Conservation (phyloP, 2,888 invertebrate species). For the Cryptocephalus moraei region DNA sequence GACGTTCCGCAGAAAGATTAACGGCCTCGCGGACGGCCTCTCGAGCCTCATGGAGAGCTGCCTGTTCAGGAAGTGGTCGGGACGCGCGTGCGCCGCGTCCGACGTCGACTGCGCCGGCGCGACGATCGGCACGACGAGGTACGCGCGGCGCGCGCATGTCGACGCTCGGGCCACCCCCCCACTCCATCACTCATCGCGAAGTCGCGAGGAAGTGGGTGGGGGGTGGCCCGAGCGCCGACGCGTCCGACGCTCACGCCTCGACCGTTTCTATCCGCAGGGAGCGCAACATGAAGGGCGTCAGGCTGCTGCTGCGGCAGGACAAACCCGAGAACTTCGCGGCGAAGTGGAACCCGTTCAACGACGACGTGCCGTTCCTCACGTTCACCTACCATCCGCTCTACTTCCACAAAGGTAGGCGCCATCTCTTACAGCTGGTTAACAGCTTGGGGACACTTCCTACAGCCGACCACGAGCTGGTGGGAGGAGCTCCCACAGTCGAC, state of each 20-base stretch:
- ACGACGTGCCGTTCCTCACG: conserved; percentile 67
- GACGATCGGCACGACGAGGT: too few species aligned
- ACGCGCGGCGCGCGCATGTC: too few species aligned
- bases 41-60: conserved; percentile 58
- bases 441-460: too few species aligned
- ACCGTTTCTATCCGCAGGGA: conserved; percentile 42
- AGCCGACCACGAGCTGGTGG: too few species aligned
- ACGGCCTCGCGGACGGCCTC: conserved; percentile 61
- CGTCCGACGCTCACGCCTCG: too few species aligned
- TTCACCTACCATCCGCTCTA: conserved; percentile 72
- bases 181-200: too few species aligned
- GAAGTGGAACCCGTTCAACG: conserved; percentile 80
- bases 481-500: too few species aligned
- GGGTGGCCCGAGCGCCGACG: too few species aligned
- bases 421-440: too few species aligned
- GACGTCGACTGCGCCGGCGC: too few species aligned
- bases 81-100: neutral
- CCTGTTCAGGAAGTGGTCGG: conserved; percentile 39
- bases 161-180: too few species aligned
- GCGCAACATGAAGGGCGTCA: conserved; percentile 62
- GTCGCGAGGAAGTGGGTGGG: too few species aligned
- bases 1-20: conserved; percentile 61
- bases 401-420: conserved; percentile 61
- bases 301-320: conserved; percentile 69
- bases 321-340: conserved; percentile 55